These are phyloP conservation scores for Aleiodes leptofemur DNA, from an alignment of 2,888 invertebrate species.

Conservation along the genomic window DNA sequence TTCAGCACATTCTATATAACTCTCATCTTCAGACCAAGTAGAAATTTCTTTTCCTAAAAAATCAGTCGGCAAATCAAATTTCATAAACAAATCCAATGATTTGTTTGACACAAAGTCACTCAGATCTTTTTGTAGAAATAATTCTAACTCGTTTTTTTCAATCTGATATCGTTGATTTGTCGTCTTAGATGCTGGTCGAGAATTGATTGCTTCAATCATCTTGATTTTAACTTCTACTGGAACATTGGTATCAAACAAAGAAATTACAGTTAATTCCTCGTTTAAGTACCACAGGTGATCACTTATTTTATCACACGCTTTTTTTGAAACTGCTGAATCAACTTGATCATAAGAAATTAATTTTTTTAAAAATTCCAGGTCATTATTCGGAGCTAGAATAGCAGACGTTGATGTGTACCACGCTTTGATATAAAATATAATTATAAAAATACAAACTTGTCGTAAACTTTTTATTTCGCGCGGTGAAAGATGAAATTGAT, in stretches of 20 bases:
- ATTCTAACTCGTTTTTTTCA: no score
- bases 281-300: conserved; percentile 43
- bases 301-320: conserved; percentile 16
- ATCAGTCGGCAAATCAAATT: no score
- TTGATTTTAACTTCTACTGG: not conserved
- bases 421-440: not conserved
- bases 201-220: not conserved
- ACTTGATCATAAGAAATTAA: conserved; percentile 39
- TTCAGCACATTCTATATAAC: no score
- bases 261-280: conserved; percentile 13
- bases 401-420: not conserved
- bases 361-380: not conserved
- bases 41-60: no score
- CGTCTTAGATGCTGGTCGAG: no score
- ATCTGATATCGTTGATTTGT: no score
- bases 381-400: no score
- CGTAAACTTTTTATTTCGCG: not conserved
- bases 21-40: no score
- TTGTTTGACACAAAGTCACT: no score
- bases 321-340: conserved; percentile 29
- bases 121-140: no score
- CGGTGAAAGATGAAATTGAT: not conserved
- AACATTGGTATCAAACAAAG: conserved; percentile 34
- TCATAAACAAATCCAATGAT: no score
- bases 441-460: not conserved